These are phyloP conservation scores for Abrostola tripartita DNA, from an alignment of 2,888 invertebrate genomes.

Conservation along the genomic window DNA sequence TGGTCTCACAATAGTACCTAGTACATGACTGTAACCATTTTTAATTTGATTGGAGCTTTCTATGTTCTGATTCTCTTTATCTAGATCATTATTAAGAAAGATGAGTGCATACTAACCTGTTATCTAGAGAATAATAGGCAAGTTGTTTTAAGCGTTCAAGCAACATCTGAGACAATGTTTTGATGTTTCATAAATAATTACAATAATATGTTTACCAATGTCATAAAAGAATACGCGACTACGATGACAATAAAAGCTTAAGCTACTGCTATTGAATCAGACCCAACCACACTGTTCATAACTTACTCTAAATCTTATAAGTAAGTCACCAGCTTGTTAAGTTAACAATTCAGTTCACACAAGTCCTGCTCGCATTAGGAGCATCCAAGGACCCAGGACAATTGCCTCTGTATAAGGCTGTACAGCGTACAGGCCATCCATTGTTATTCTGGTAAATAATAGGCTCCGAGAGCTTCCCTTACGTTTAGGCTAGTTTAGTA, in stretches of 20 bases:
- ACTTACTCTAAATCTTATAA: constrained; percentile 6
- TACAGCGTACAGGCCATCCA: constrained; percentile 31
- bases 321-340: constrained; percentile 35
- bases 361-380: constrained; percentile 37
- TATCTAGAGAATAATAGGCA: too few relatives aligned
- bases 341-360: constrained; percentile 43
- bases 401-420: constrained; percentile 52
- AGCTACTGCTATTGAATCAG: background rate
- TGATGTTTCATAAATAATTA: too few relatives aligned
- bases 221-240: too few relatives aligned
- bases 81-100: background rate
- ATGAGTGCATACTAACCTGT: background rate
- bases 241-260: too few relatives aligned
- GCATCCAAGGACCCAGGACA: constrained; percentile 41
- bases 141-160: too few relatives aligned
- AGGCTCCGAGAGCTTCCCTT: constrained; percentile 15
- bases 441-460: constrained; percentile 48
- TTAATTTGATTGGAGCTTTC: constrained; percentile 56
- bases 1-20: constrained; percentile 33
- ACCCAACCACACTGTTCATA: background rate
- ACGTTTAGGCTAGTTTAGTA: background rate
- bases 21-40: constrained; percentile 47
- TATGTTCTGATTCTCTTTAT: constrained; percentile 24
- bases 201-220: too few relatives aligned
- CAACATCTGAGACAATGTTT: too few relatives aligned